Evolutionary conservation across 2,888 invertebrate species (phyloP).

Genomic region (Lasius platythorax): DNA sequence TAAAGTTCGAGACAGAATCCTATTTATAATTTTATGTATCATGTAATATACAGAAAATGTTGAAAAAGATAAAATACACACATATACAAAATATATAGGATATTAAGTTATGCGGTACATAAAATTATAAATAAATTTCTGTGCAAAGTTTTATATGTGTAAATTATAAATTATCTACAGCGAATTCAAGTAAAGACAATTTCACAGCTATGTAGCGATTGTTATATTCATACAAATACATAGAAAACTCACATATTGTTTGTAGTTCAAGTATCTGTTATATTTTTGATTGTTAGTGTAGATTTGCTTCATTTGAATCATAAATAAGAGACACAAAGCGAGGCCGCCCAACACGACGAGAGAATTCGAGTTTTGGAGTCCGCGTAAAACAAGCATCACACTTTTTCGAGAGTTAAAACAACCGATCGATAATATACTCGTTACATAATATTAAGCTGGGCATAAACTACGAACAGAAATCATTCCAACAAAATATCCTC

Average conservation of each 20-base stretch:
- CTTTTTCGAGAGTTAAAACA: conserved; percentile 54
- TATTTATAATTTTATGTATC: background rate
- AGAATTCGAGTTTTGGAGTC: conserved; percentile 81
- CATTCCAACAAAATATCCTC: background rate
- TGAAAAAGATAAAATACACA: background rate
- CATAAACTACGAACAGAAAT: background rate
- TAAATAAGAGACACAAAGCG: conserved; percentile 83
- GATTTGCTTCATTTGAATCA: conserved; percentile 86
- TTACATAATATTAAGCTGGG: conserved; percentile 22
- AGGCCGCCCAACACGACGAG: conserved; percentile 81
- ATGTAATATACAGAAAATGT: background rate
- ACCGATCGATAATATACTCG: background rate
- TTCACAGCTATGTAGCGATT: conserved; percentile 18
- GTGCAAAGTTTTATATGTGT: background rate
- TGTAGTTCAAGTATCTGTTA: conserved; percentile 85
- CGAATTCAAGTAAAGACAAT: conserved; percentile 23
- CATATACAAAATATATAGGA: too few species aligned
- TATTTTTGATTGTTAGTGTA: conserved; percentile 86
- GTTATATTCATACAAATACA: conserved; percentile 22
- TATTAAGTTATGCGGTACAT: background rate
- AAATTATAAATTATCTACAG: background rate
- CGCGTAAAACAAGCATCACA: conserved; percentile 82
- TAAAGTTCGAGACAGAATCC: background rate
- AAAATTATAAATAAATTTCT: background rate
- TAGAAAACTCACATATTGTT: conserved; percentile 85